phyloP scores from a whole-genome alignment of 2,113 vertebrate species.

The Pardalotus punctatus region DNA sequence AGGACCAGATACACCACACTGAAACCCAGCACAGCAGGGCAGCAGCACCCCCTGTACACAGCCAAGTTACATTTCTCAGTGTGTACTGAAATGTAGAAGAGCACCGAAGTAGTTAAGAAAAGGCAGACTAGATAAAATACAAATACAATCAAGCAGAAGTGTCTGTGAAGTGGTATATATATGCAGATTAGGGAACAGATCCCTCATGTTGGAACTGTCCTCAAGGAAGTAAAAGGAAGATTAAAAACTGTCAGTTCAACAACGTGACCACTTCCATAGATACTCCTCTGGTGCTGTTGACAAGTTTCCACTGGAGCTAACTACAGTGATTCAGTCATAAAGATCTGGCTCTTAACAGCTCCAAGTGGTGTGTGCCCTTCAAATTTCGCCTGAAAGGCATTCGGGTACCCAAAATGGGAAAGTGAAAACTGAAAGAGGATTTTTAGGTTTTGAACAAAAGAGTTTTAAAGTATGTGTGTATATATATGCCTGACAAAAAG shows the following conservation, averaged over 20 bases:
- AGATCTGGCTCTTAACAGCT: neutral
- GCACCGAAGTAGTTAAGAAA: neutral
- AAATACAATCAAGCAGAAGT: neutral
- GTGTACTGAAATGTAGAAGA: neutral
- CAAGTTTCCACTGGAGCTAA: neutral
- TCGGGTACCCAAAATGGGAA: neutral
- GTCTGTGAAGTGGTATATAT: neutral
- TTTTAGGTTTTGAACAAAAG: neutral
- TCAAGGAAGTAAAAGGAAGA: neutral
- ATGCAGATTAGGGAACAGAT: neutral
- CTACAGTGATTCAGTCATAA: neutral
- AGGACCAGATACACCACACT: neutral
- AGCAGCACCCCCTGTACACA: neutral
- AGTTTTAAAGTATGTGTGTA: neutral
- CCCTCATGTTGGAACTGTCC: neutral
- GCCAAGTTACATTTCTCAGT: neutral
- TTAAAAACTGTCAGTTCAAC: neutral
- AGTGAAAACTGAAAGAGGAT: neutral
- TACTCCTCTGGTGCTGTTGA: neutral
- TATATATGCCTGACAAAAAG: neutral
- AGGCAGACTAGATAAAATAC: conserved; percentile 1
- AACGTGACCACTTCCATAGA: neutral
- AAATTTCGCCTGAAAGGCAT: neutral
- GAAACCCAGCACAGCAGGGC: neutral
- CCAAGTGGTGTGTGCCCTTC: neutral